Evolutionary conservation across 2,113 vertebrate species (phyloP).

Genomic region (Grallaria varia): DNA sequence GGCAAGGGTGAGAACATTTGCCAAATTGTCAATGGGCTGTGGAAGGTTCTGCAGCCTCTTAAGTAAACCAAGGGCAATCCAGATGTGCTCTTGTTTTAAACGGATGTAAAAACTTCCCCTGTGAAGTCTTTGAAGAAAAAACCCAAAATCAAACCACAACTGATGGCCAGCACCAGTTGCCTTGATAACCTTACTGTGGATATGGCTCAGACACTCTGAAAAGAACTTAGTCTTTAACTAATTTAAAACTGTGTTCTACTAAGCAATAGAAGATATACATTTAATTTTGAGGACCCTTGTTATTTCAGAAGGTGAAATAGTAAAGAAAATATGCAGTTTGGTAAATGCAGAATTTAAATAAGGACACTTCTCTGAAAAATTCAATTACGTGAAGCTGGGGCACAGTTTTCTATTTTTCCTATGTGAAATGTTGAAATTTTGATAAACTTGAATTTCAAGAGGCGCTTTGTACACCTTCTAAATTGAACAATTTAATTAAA

Average conservation of each 20-base stretch:
- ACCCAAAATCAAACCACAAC: background rate
- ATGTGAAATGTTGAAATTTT: background rate
- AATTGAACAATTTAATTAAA: background rate
- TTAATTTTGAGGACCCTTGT: background rate
- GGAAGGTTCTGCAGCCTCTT: background rate
- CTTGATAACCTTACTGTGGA: background rate
- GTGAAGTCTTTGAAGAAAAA: background rate
- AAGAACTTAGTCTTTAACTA: background rate
- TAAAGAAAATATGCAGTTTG: background rate
- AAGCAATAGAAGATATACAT: background rate
- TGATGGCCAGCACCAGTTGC: background rate
- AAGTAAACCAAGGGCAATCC: background rate
- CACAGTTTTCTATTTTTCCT: background rate
- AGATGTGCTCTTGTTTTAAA: background rate
- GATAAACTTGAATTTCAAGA: background rate
- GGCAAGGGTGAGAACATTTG: background rate
- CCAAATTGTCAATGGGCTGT: background rate
- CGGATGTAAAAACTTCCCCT: background rate
- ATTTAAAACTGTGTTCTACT: background rate
- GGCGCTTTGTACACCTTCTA: background rate
- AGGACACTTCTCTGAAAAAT: background rate
- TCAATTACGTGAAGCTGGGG: background rate
- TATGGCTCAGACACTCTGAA: background rate
- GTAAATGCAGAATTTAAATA: background rate
- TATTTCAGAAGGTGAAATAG: background rate